Base-by-base conservation (phyloP, 2,113 vertebrate species). In the Calidris pugnax region DNA sequence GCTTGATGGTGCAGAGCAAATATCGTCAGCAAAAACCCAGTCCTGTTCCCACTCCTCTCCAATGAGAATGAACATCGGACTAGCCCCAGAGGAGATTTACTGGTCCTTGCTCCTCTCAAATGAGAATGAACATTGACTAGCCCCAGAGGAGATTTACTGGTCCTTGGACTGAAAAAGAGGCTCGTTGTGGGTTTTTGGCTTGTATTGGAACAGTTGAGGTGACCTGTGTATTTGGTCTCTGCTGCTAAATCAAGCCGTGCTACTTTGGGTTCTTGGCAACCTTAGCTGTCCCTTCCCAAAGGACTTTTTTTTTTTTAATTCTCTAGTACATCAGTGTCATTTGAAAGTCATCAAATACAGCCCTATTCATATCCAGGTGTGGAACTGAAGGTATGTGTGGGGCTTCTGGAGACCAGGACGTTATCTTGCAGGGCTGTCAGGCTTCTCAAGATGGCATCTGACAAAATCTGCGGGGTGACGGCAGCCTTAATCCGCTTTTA, bases 21-120 rank as follows among this genome's bases (percentile, higher is more conserved):
- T 27, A 1, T 0, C 72, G 48, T 33, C 57, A 7, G 3, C 0
- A 2, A 33, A 91, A 82, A 22, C 12, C n/a, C 7, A 4, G 16
- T 17, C 51, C n/a, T 45, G 11, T 33, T 62, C 39, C 39, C 14
- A 1, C 6, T 67, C 9, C 56, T 59, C 23, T 37, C 53, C 47
- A 18, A 73, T 1, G 3, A 6, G 45, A 14, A 18, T 19, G 35
- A 22, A 12, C 39, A 37, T 77, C 76, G 75, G 50, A 15, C 23
- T 84, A 62, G 62, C 7, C 62, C 76, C 67, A 75, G 3, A 48
- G 59, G 37, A 26, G 18, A 10, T 45, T 62, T 30, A 2, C 30
- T 64, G 67, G 5, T 16, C 0, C 1, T 21, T 56, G 74, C 6
- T 67, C 9, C 56, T 59, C 23, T 37, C 53, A 51, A 18, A 73